These are phyloP conservation scores for Hemicentrotus pulcherrimus DNA, from an alignment of 35 echinoderm and acorn worm species.

Conservation along the genomic window DNA sequence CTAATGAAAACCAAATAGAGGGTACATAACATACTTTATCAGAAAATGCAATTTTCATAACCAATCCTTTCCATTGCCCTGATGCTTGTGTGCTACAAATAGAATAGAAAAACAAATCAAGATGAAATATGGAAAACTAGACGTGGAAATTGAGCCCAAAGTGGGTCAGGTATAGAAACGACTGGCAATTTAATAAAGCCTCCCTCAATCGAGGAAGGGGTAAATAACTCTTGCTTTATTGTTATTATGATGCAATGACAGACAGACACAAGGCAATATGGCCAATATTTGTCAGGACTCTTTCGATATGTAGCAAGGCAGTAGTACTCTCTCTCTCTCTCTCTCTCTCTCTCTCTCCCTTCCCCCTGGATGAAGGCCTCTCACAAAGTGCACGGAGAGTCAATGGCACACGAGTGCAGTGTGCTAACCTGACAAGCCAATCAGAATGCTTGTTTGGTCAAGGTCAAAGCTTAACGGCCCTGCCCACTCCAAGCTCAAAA, in stretches of 20 bases:
- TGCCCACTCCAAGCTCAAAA: background rate
- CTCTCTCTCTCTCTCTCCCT: background rate
- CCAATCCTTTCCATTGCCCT: background rate
- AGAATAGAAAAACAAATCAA: background rate
- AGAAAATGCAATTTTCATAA: background rate
- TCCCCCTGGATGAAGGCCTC: background rate
- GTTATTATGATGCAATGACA: background rate
- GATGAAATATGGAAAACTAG: slow-evolving; percentile 3
- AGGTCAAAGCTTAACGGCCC: background rate
- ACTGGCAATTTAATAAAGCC: slow-evolving; percentile 11
- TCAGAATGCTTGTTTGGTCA: slow-evolving; percentile 28
- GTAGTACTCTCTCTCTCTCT: background rate
- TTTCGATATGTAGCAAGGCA: background rate
- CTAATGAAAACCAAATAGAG: background rate
- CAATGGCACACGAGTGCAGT: slow-evolving; percentile 34
- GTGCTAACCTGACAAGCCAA: background rate
- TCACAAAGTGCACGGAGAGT: slow-evolving; percentile 25
- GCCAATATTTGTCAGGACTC: slow-evolving; percentile 17
- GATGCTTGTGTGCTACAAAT: background rate
- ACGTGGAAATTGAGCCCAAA: background rate
- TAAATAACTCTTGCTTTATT: slow-evolving; percentile 14
- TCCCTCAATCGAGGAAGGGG: background rate
- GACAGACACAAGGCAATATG: background rate
- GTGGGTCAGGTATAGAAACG: background rate
- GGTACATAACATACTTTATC: background rate